A percentile compares a stretch with the other conserved stretches of the same genome.
phyloP scores from a whole-genome alignment of 2,797 vertebrate species.

The Glossophaga mutica region DNA sequence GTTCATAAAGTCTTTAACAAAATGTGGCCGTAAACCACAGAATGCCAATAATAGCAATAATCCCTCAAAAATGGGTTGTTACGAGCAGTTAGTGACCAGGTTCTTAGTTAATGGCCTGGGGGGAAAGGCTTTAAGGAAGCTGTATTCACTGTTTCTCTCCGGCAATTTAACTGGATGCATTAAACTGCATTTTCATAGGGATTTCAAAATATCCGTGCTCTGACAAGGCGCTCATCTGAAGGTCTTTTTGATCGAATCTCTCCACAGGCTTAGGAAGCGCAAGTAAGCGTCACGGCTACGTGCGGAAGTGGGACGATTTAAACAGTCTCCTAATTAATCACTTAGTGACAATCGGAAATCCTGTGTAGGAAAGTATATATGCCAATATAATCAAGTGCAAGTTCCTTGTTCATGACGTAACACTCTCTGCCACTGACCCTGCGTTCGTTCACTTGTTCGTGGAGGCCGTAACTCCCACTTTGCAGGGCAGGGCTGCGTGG shows the following conservation, averaged over 20 bases:
- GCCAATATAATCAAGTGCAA: fast-evolving
- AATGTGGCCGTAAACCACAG: constrained; percentile 81
- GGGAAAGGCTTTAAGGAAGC: constrained; percentile 82
- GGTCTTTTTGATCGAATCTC: constrained; percentile 67
- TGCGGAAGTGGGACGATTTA: neutral
- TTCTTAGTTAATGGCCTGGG: constrained; percentile 86
- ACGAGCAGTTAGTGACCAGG: constrained; percentile 84
- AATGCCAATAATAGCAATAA: constrained; percentile 82
- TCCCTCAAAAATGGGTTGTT: constrained; percentile 82
- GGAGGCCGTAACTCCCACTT: neutral
- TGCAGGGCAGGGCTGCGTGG: neutral
- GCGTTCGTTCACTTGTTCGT: neutral
- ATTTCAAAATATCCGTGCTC: constrained; percentile 80
- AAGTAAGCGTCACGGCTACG: neutral
- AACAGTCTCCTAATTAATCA: constrained; percentile 56
- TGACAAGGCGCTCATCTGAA: constrained; percentile 78
- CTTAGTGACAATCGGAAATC: neutral
- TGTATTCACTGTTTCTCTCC: constrained; percentile 82
- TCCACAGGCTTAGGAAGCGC: constrained; percentile 43
- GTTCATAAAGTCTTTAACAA: constrained; percentile 79
- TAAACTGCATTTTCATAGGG: constrained; percentile 82
- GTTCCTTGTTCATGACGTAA: neutral
- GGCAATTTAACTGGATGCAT: constrained; percentile 84
- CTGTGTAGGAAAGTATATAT: neutral
- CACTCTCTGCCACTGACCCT: neutral